These are phyloP conservation scores for Glyptemys insculpta DNA, from an alignment of 2,797 vertebrate species.

Conservation along the genomic window DNA sequence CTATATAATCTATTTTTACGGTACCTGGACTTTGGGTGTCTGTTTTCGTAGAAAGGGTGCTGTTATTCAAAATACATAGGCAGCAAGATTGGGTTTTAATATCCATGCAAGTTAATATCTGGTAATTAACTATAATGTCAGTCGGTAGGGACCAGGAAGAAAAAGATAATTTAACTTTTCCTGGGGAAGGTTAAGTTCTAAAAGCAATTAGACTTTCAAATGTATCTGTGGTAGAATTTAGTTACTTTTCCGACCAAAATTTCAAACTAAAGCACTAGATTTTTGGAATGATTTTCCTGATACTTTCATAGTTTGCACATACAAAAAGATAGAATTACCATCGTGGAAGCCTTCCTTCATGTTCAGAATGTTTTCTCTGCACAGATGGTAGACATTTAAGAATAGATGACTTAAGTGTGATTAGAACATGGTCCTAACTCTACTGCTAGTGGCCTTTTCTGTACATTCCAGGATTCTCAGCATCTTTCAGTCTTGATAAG, in stretches of 20 bases:
- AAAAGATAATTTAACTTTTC: not conserved
- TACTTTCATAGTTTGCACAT: not conserved
- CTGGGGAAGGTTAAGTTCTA: not conserved
- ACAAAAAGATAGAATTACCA: not conserved
- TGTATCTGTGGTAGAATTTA: not conserved
- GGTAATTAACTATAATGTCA: not conserved
- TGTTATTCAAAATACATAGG: slow-evolving; percentile 30
- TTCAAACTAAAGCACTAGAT: not conserved
- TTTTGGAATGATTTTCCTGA: not conserved
- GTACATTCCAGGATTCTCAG: not conserved
- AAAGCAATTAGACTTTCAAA: not conserved
- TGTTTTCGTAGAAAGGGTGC: slow-evolving; percentile 9
- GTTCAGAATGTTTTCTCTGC: not conserved
- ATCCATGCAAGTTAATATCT: not conserved
- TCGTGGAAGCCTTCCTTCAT: not conserved
- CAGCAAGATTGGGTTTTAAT: slow-evolving; percentile 20
- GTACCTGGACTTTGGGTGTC: not conserved
- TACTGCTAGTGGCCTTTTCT: not conserved
- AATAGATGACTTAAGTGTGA: not conserved
- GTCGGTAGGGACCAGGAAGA: not conserved
- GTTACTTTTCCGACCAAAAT: not conserved
- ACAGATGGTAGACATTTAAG: not conserved
- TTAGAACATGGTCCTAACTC: not conserved
- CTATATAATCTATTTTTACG: slow-evolving; percentile 1
- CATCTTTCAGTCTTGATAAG: not conserved